phyloP scores from a whole-genome alignment of 2,888 invertebrate genomes.

The Blastobasis adustella region DNA sequence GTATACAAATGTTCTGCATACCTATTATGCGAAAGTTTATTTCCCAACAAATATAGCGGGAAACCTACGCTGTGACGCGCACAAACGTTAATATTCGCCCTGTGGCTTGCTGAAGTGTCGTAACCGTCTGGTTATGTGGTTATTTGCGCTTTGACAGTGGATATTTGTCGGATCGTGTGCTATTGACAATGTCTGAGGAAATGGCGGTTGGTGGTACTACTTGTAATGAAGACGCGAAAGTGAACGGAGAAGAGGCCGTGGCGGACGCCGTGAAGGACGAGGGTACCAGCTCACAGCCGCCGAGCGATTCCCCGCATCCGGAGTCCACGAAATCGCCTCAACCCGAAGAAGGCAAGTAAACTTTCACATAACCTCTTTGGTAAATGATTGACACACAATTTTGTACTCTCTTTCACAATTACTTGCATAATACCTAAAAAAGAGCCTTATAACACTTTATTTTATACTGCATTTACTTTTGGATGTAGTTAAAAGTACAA shows the following conservation, averaged over 20 bases:
- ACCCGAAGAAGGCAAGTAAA: constrained; percentile 36
- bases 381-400: neutral
- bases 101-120: constrained; percentile 45
- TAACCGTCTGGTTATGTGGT: constrained; percentile 59
- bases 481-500: neutral
- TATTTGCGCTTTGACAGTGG: constrained; percentile 52
- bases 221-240: constrained; percentile 43
- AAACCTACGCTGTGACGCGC: constrained; percentile 67
- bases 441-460: neutral
- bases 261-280: constrained; percentile 29
- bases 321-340: constrained; percentile 22
- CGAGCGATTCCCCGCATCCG: constrained; percentile 23
- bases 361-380: constrained; percentile 52
- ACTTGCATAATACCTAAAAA: neutral
- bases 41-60: constrained; percentile 61
- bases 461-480: neutral
- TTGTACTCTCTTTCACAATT: neutral
- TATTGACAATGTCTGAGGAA: constrained; percentile 69
- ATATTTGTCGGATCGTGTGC: constrained; percentile 43
- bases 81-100: constrained; percentile 50
- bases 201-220: constrained; percentile 68
- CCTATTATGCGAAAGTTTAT: constrained; percentile 30
- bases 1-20: constrained; percentile 25
- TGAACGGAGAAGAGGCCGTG: constrained; percentile 35
- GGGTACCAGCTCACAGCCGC: constrained; percentile 24